Conservation (phyloP, 2,797 vertebrate genomes). For the Choloepus didactylus region DNA sequence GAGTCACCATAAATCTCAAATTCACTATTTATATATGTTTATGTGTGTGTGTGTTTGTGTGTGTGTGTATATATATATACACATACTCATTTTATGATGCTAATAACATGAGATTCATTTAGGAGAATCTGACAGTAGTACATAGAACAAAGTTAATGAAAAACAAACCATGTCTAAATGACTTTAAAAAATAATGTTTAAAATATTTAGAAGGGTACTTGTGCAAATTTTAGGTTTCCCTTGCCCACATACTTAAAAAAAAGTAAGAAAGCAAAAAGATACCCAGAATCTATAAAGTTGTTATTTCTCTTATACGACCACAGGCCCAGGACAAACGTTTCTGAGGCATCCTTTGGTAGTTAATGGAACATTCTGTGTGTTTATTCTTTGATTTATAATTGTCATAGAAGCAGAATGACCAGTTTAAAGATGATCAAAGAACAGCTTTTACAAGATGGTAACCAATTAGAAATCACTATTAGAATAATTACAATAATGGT, state of each 20-base stretch:
- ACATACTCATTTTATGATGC: background rate
- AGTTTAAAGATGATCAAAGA: conserved; percentile 14
- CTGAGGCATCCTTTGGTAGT: background rate
- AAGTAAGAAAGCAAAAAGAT: background rate
- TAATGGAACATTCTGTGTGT: background rate
- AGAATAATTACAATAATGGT: background rate
- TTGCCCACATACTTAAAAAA: background rate
- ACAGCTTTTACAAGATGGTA: conserved; percentile 40
- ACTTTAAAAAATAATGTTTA: background rate
- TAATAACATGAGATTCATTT: background rate
- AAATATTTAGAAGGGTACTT: background rate
- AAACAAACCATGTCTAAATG: background rate
- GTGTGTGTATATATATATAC: background rate
- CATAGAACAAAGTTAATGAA: background rate
- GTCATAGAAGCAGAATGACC: background rate
- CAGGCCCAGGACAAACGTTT: background rate
- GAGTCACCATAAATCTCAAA: background rate
- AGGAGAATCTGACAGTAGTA: background rate
- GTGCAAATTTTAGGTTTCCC: background rate
- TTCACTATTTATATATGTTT: background rate
- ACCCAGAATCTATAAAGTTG: rapidly evolving
- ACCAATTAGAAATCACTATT: conserved; percentile 61
- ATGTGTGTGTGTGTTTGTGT: too few relatives aligned
- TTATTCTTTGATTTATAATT: background rate
- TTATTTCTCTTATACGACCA: rapidly evolving